Conservation (phyloP, 37 sponge, comb jelly and placozoan species). For the Halisarca cf. caerulea region DNA sequence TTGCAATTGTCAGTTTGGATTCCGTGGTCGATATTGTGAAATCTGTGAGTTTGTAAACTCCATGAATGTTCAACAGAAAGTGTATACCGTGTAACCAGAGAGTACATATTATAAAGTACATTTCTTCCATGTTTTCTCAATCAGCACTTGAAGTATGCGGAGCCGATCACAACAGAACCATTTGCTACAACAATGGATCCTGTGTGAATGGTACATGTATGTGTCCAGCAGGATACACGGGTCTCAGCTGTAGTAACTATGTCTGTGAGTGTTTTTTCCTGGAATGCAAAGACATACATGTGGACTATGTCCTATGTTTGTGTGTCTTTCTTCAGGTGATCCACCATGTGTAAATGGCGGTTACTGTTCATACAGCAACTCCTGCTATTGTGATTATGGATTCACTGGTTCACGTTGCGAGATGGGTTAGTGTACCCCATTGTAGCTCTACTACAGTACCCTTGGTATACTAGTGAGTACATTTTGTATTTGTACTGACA, state of each 20-base stretch:
- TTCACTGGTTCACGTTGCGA: not conserved
- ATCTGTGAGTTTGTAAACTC: not conserved
- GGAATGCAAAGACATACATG: too few species aligned
- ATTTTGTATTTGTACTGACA: too few species aligned
- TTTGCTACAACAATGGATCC: slow-evolving; percentile 27
- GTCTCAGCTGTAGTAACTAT: not conserved
- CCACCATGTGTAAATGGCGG: too few species aligned
- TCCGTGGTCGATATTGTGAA: not conserved
- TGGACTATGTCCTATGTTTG: too few species aligned
- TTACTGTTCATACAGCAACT: too few species aligned
- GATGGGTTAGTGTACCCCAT: too few species aligned
- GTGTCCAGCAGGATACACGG: not conserved
- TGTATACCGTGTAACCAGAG: not conserved
- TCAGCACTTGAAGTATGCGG: not conserved
- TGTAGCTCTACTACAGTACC: not conserved
- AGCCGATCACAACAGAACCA: not conserved
- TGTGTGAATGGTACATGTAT: not conserved
- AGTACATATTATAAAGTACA: too few species aligned
- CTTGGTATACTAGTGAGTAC: too few species aligned
- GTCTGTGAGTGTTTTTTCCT: not conserved
- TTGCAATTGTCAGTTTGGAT: not conserved
- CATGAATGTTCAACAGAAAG: not conserved
- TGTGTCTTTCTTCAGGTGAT: too few species aligned
- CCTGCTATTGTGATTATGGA: not conserved
- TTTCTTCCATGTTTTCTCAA: not conserved